Evolutionary conservation across 2,888 invertebrate species (phyloP).

Genomic region (Hemistola chrysoprasaria): DNA sequence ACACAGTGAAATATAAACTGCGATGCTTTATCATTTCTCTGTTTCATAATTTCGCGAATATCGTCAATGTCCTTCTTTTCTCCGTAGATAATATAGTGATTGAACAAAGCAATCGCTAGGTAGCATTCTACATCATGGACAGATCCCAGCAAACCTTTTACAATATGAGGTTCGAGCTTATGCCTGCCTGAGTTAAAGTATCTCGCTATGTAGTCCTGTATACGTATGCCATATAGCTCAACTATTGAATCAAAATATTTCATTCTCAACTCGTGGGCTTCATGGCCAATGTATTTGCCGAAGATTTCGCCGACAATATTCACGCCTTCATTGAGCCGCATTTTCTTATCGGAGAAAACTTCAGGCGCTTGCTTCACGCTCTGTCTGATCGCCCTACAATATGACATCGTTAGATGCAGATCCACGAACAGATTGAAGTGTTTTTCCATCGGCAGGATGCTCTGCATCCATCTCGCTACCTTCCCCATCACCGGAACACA

Average conservation of each 20-base stretch:
- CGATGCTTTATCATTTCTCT: too few relatives aligned
- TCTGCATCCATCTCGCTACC: slow-evolving; percentile 39
- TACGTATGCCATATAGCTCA: slow-evolving; percentile 37
- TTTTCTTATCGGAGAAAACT: slow-evolving; percentile 37
- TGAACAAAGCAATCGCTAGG: too few relatives aligned
- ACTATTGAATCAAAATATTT: slow-evolving; percentile 48
- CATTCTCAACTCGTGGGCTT: slow-evolving; percentile 37
- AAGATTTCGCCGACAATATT: slow-evolving; percentile 46
- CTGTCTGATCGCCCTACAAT: slow-evolving; percentile 48
- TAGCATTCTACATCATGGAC: not conserved
- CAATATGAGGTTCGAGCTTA: slow-evolving; percentile 1
- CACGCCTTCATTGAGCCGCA: slow-evolving; percentile 36
- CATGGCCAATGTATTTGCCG: slow-evolving; percentile 45
- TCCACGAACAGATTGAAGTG: slow-evolving; percentile 41
- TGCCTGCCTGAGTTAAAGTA: not conserved
- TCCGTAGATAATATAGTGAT: not conserved
- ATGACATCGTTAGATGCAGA: slow-evolving; percentile 54
- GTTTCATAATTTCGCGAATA: too few relatives aligned
- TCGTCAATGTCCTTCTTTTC: not conserved
- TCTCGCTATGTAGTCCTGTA: slow-evolving; percentile 29
- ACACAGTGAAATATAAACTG: too few relatives aligned
- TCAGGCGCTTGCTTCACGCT: slow-evolving; percentile 38
- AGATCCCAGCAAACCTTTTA: slow-evolving; percentile 2
- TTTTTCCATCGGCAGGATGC: slow-evolving; percentile 42
- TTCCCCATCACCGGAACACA: slow-evolving; percentile 46